These are phyloP conservation scores for Mythimna loreyi DNA, from an alignment of 2,888 invertebrate species.

Conservation along the genomic window DNA sequence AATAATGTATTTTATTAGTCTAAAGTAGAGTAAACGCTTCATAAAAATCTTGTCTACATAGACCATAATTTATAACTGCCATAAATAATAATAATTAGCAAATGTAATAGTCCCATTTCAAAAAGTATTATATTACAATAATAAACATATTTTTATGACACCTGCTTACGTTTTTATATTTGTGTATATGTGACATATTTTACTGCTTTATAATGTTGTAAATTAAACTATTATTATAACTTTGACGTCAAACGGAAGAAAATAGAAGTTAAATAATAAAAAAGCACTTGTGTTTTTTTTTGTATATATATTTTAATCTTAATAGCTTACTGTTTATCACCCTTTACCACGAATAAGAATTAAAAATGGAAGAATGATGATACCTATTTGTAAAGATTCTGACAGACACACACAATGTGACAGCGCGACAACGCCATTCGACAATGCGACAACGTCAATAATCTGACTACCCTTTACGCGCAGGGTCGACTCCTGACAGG, in stretches of 20 bases:
- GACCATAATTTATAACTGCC: constrained; percentile 50
- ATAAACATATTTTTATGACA: constrained; percentile 60
- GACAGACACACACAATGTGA: neutral
- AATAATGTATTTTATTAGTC: constrained; percentile 31
- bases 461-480: neutral
- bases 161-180: constrained; percentile 49
- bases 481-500: no score
- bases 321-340: constrained; percentile 20
- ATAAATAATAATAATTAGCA: constrained; percentile 64
- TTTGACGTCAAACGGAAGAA: constrained; percentile 60
- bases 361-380: neutral
- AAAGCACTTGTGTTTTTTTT: constrained; percentile 11
- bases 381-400: neutral
- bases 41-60: constrained; percentile 43
- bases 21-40: constrained; percentile 44
- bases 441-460: neutral
- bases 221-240: constrained; percentile 56
- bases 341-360: constrained; percentile 16
- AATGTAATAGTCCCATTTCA: constrained; percentile 57
- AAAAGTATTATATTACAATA: constrained; percentile 63
- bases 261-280: constrained; percentile 43
- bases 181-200: constrained; percentile 53
- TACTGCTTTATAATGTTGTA: constrained; percentile 55
- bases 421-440: neutral
- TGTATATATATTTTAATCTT: constrained; percentile 18